Base-by-base conservation (phyloP, 2,888 invertebrate genomes). In the Pollenia angustigena region DNA sequence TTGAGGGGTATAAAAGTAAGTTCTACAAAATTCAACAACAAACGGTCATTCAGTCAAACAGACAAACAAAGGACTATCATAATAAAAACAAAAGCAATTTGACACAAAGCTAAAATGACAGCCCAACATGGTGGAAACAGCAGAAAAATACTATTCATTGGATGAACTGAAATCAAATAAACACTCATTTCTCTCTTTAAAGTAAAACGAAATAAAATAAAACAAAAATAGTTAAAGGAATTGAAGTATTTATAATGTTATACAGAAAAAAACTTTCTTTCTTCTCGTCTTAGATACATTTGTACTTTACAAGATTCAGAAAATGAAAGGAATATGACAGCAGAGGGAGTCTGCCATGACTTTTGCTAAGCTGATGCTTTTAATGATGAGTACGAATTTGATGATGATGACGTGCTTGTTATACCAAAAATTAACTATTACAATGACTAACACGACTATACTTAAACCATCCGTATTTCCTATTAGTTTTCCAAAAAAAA, bases 401-500 rank as follows among this genome's bases (percentile, higher is more conserved):
- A 75, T 58, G 75, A 76, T 60, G 78, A 78, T 81, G 84, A 78
- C 84, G 87, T 84, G 87, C 87, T 84, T 78, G 87, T 84, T 81
- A 56, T 87, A 81, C 68, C 62, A 81, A 78, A 87, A 87, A 84
- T 81, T 81, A 84, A 87, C 84, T 69, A 81, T 84, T 78, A 81
- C 72, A 74, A 81, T 87, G 81, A 78, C 64, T 71, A 62, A 56
- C 42, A 72, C 68, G 44, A 71, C 66, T 60, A 11, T 64, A 60
- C 18, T 7, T 66, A 74, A 46, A 68, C 60, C 54, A 76, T 50
- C 23, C 48, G 54, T 60, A 64, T 42, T 83, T 80, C 50, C 79
- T 44, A 18, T 64, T 10, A 69, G 48, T n/a, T 56, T 58, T 56
- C 50, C 54, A 32, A 32, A 32, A 32, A 32, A 32, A 32, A 32